Conservation (phyloP, 2,888 invertebrate genomes). For the Dryococelus australis region DNA sequence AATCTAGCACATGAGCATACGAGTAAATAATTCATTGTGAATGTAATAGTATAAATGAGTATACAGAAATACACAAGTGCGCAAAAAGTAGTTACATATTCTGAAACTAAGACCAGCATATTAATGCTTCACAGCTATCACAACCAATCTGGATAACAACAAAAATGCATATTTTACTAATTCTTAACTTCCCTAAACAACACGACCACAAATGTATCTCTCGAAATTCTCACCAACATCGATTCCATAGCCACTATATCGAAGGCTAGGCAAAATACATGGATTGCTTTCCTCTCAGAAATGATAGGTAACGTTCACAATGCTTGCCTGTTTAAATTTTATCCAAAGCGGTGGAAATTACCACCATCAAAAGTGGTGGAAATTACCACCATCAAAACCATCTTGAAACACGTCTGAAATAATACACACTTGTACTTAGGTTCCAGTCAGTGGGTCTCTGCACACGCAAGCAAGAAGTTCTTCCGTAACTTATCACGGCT, state of each 20-base stretch:
- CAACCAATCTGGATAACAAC: neutral
- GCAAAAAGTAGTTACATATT: neutral
- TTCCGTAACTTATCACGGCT: neutral
- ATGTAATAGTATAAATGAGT: neutral
- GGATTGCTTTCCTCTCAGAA: neutral
- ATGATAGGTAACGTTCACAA: neutral
- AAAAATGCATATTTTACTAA: neutral
- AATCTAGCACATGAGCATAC: neutral
- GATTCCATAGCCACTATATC: too few species aligned
- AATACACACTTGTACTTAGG: neutral
- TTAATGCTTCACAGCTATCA: slow-evolving; percentile 1
- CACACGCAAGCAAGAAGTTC: neutral
- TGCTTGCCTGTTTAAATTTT: neutral
- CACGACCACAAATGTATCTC: neutral
- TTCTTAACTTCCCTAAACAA: neutral
- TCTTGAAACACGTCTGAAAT: neutral
- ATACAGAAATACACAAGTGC: neutral
- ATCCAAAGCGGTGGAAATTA: neutral
- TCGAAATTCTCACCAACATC: neutral
- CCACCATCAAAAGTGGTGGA: too few species aligned
- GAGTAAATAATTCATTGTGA: neutral
- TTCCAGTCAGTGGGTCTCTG: neutral
- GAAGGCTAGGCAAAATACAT: too few species aligned
- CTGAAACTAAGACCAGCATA: neutral
- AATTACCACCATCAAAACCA: neutral